Base-by-base conservation (phyloP, 2,888 invertebrate genomes). In the Cryptophagus acutangulus region DNA sequence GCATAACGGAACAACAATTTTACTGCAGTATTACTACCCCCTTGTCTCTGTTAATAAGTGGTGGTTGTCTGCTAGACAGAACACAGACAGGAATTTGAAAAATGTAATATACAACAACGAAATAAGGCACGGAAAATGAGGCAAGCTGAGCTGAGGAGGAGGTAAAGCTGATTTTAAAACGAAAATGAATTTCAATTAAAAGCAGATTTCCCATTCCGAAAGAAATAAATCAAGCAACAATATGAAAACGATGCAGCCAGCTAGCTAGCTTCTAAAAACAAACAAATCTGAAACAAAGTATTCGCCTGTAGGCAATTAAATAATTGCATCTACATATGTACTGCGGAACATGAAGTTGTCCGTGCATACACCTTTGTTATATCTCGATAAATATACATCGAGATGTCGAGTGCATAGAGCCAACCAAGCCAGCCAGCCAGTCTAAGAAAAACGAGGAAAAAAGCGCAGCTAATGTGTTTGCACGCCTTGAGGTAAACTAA, bases 41-140 rank as follows among this genome's bases (percentile, higher is more conserved):
- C n/a, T n/a, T 29, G 18, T 40, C 30, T 33, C 29, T 24, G 35
- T 18, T 40, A 40, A 40, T 40, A 40, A 40, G 40, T 36, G 40
- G n/a, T n/a, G n/a, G 18, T 33, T 40, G 20, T 40, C 24, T 40
- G 36, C 15, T 36, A 40, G 30, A 40, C 40, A 24, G 40, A 30
- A 36, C 34, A 34, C 40, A 36, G 40, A 36, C 35, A 36, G 30
- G 40, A 40, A 40, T 40, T 29, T 29, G 17, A 31, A 31, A 36
- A 35, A 40, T 40, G 40, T 24, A 40, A 35, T 36, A 40, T 40
- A 29, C n/a, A n/a, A n/a, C n/a, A n/a, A n/a, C n/a, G n/a, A n/a
- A n/a, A n/a, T n/a, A n/a, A n/a, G n/a, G n/a, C n/a, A n/a, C n/a
- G n/a, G n/a, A n/a, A n/a, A n/a, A n/a, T n/a, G n/a, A n/a, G n/a